A percentile compares a stretch with the other conserved stretches of the same genome.
Conservation (phyloP, 2,888 invertebrate genomes). For the Cancer borealis region DNA sequence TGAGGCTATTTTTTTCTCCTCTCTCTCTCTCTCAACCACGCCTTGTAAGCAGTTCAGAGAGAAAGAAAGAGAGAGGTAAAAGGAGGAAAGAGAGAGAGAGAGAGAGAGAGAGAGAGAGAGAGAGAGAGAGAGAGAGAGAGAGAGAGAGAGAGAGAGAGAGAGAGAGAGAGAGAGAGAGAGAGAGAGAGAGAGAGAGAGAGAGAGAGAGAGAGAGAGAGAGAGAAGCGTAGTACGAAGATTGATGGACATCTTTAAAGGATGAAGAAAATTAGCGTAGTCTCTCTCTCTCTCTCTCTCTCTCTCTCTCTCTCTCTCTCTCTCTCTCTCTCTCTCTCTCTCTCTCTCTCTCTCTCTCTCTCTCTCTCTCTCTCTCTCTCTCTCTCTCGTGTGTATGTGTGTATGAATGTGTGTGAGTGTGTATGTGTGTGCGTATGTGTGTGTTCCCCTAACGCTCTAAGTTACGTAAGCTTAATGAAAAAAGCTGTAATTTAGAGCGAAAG, state of each 20-base stretch:
- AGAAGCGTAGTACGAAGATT: too few species aligned
- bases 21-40: background rate
- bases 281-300: constrained; percentile 4
- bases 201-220: background rate
- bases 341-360: constrained; percentile 29
- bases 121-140: background rate
- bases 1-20: background rate
- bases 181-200: background rate
- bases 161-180: constrained; percentile 9
- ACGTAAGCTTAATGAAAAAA: constrained; percentile 22
- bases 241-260: too few species aligned
- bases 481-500: background rate
- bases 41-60: background rate
- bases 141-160: background rate
- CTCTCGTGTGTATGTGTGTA: background rate
- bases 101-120: background rate
- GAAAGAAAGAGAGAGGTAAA: background rate
- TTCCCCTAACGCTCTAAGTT: background rate
- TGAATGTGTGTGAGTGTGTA: too few species aligned
- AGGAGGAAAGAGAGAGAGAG: background rate
- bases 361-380: background rate
- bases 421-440: too few species aligned
- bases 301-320: constrained; percentile 27
- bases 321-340: constrained; percentile 32
- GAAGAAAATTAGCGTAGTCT: background rate